phyloP scores from a whole-genome alignment of 1,140 invertebrate genomes.

The Eciton burchellii region DNA sequence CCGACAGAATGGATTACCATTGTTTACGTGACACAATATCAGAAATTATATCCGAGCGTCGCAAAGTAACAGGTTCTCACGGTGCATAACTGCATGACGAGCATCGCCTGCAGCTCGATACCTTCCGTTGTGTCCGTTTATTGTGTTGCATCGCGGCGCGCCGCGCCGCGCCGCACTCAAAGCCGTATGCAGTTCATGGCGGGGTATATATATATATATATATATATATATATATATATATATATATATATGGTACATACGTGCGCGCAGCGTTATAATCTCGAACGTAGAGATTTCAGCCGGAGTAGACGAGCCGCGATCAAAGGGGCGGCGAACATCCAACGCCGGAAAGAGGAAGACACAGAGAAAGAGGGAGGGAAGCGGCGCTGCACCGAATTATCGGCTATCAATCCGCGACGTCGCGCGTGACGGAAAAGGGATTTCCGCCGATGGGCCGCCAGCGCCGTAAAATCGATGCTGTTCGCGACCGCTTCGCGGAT shows the following conservation, averaged over 20 bases:
- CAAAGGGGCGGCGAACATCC: constrained; percentile 34
- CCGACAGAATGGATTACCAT: constrained; percentile 47
- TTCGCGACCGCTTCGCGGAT: constrained; percentile 16
- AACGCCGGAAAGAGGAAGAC: neutral
- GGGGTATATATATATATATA: constrained; percentile 29
- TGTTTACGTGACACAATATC: constrained; percentile 59
- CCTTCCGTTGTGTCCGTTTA: constrained; percentile 39
- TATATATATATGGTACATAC: no score
- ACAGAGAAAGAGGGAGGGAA: neutral
- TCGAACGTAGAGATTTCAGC: constrained; percentile 36
- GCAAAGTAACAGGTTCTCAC: constrained; percentile 57
- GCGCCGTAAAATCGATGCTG: constrained; percentile 8
- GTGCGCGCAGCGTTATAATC: constrained; percentile 20
- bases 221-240: no score
- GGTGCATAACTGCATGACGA: constrained; percentile 56
- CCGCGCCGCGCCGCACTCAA: constrained; percentile 35
- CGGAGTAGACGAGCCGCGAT: constrained; percentile 11
- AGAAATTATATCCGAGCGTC: constrained; percentile 55
- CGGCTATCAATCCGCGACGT: constrained; percentile 50
- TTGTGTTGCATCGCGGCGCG: constrained; percentile 36
- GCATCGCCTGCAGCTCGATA: constrained; percentile 53
- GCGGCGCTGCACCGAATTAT: constrained; percentile 49
- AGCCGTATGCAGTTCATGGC: constrained; percentile 46
- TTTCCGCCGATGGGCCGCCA: constrained; percentile 40
- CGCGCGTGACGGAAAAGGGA: constrained; percentile 44